Evolutionary conservation across 2,113 vertebrate species (phyloP), one percentile per base, ranked within the genome.

Genomic region (Tenebrosternarchus preto): DNA sequence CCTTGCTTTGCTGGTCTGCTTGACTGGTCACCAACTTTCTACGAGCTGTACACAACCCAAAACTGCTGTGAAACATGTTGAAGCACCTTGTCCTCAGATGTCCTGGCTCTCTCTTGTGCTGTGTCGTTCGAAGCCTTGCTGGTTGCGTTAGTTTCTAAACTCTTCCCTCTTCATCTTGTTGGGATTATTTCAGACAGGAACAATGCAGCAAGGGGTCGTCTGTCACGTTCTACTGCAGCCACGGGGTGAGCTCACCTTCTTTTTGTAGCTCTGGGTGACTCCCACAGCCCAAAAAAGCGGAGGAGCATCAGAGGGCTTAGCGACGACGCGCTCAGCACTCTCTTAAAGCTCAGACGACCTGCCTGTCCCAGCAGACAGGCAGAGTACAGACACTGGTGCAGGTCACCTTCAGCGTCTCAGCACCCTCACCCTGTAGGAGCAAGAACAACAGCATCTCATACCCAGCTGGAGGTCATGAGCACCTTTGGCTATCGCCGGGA

Each of bases 401-500:
- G 15, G 70, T 61, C 71, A 66, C 20, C 46, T 46, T 60, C 63
- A 82, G 27, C 72, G 56, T 27, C 22, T 27, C 63, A 39, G 27
- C 85, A 73, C 81, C 82, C 22, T 80, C 80, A 84, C 33, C 17
- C 33, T 39, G 25, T 46, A 78, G 39, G 61, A 12, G 25, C 3
- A 50, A 4, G 33, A 6, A 5, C 27, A 20, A 36, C 43, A 46
- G 27, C 57, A 56, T 39, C 15, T 46, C 19, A 71, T 7, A 15
- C 29, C 63, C 9, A 27, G 39, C 43, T 50, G 68, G 46, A 55
- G 88, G 91, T 88, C 88, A 98, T 98, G 96, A 98, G 95, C 86
- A 94, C 90, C 80, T 99, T 99, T 78, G 98, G 98, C 76, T 99
- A 99, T 81, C 92, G 97, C 77, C 93, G 95, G 88, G 97, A 97